Evolutionary conservation across 2,797 vertebrate species (phyloP).

Genomic region (Gymnodraco acuticeps): DNA sequence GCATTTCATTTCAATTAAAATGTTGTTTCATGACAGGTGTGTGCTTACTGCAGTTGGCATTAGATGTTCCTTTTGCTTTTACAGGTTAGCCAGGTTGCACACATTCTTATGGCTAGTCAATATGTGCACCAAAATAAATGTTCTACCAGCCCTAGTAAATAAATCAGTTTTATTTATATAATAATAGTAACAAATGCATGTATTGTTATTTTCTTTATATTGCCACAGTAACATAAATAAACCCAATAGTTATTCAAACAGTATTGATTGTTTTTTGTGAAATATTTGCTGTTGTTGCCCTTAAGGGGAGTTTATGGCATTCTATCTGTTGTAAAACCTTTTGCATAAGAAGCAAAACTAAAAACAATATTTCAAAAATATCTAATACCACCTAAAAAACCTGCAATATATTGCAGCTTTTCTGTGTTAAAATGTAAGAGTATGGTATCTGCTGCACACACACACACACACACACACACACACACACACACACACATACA

Average conservation of each 20-base stretch:
- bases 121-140: not conserved
- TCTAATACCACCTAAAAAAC: not conserved
- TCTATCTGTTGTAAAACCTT: conserved; percentile 1
- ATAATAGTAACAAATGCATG: too few relatives aligned
- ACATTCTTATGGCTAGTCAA: not conserved
- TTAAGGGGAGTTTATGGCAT: not conserved
- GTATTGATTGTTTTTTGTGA: conserved; percentile 28
- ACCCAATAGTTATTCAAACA: not conserved
- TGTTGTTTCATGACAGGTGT: not conserved
- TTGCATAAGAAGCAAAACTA: not conserved
- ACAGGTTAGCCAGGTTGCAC: conserved; percentile 9
- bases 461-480: not conserved
- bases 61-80: conserved; percentile 5
- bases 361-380: not conserved
- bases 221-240: not conserved
- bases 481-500: conserved; percentile 7
- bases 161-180: too few relatives aligned
- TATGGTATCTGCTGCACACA: not conserved
- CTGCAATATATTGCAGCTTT: not conserved
- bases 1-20: not conserved
- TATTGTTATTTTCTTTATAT: too few relatives aligned
- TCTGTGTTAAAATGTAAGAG: conserved; percentile 16
- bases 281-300: conserved; percentile 7
- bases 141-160: too few relatives aligned
- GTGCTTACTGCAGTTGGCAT: conserved; percentile 20